Evolutionary conservation across 2,113 vertebrate species (phyloP), one percentile per base, ranked within the genome.

Genomic region (Cisticola juncidis): DNA sequence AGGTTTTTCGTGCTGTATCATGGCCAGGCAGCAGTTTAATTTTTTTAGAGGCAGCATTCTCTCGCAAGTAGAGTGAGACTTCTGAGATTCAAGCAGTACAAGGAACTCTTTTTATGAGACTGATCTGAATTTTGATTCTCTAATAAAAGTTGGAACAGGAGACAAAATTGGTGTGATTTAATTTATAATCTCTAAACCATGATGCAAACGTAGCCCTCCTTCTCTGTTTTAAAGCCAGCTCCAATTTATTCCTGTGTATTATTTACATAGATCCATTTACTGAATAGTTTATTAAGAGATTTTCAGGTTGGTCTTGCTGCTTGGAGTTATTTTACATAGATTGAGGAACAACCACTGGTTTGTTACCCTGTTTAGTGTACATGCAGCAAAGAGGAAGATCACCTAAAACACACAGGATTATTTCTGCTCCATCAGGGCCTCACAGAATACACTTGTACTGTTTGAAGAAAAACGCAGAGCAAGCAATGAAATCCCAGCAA

Each of bases 91-190:
- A 62, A 64, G 69, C 53, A 88, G 64, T 81, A 74, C 56, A 81
- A 96, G 79, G 64, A 93, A 83, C 86, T 74, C 44, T 70, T 82
- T 77, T 92, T 58, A 71, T 61, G 77, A 92, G 51, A 73, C 71
- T 93, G 94, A 92, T 95, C 60, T 95, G 94, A 94, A 96, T 97
- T 94, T 90, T 93, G 92, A 96, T 95, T 88, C 61, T 81, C 69
- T 95, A 93, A 96, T 95, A 96, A 95, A 77, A 83, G 36, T 28
- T 64, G 76, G 69, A 97, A 96, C 48, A 60, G 79, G 68, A 92
- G 56, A 96, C 53, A 84, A 96, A 93, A 96, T 90, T 92, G 88
- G 38, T 86, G 66, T 93, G 93, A 96, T 95, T 94, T 96, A 89
- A 97, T 95, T 96, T 90, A 86, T n/a, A 68, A 64, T 80, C 82